A percentile compares a stretch with the other conserved stretches of the same genome.
Conservation (phyloP, 1,140 invertebrate species). For the Bacillus rossius region DNA sequence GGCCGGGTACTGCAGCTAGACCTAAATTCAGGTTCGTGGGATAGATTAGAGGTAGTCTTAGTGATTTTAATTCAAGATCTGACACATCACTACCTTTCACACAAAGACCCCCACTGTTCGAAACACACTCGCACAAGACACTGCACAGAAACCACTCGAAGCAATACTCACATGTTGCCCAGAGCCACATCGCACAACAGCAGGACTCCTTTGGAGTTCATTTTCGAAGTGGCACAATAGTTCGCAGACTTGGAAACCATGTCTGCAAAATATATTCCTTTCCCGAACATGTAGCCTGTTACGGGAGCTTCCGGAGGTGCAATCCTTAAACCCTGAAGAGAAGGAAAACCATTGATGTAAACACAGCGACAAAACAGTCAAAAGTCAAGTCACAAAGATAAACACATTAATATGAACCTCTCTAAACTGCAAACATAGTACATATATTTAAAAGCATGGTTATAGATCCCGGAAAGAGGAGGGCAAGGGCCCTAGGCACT, state of each 20-base stretch:
- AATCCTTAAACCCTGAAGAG: slow-evolving; percentile 79
- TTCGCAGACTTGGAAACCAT: slow-evolving; percentile 99
- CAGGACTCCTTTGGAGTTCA: slow-evolving; percentile 72
- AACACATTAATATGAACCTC: not conserved
- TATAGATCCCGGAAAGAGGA: too few species aligned
- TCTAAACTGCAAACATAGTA: not conserved
- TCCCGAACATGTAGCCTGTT: slow-evolving; percentile 98
- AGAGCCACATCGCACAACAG: slow-evolving; percentile 94
- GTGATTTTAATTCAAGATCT: too few species aligned
- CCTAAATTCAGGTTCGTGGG: too few species aligned
- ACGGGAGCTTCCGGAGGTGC: slow-evolving; percentile 92
- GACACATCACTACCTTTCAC: too few species aligned
- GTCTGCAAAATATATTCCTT: slow-evolving; percentile 94
- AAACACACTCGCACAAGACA: too few species aligned
- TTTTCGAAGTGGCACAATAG: slow-evolving; percentile 79
- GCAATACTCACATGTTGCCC: slow-evolving; percentile 77
- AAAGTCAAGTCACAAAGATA: too few species aligned
- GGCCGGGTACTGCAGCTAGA: too few species aligned
- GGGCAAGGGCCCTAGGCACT: too few species aligned
- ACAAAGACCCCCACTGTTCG: too few species aligned
- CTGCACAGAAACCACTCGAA: too few species aligned
- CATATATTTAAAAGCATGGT: not conserved
- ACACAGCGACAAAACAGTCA: not conserved
- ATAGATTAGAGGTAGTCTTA: too few species aligned
- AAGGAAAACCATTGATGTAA: not conserved